These are phyloP conservation scores for Argyra leucocephala DNA, from an alignment of 2,888 invertebrate genomes.

Conservation along the genomic window DNA sequence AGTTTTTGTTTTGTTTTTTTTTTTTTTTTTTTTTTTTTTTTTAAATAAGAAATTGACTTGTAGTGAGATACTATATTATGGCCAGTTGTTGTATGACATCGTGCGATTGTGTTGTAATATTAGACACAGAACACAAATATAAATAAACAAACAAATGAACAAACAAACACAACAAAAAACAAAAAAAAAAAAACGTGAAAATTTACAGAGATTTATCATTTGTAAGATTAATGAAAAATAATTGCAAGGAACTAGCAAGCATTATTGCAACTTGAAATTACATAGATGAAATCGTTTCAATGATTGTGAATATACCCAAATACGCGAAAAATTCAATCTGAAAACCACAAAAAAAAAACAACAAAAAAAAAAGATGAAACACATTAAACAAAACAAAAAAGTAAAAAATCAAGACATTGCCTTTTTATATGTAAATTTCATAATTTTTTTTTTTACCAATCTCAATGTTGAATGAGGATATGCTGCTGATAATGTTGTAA, in stretches of 20 bases:
- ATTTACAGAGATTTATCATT: background rate
- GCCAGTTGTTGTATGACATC: background rate
- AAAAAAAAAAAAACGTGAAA: background rate
- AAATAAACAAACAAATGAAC: background rate
- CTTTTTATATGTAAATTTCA: no score
- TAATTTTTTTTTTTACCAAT: no score
- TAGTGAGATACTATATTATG: background rate
- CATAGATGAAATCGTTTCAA: no score
- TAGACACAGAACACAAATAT: background rate
- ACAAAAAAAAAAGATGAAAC: no score
- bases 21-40: background rate
- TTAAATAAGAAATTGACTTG: background rate
- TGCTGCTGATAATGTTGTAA: constrained; percentile 6
- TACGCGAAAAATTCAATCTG: no score
- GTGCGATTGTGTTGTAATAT: background rate
- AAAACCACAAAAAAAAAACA: no score
- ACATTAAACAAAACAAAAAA: no score
- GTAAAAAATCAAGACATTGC: no score
- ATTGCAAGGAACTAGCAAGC: background rate
- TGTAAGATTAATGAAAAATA: constrained; percentile 4
- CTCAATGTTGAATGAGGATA: no score
- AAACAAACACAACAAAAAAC: background rate
- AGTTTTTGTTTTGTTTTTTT: background rate
- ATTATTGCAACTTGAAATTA: no score
- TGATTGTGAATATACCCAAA: no score